These are phyloP conservation scores for Amiota mariae DNA, from an alignment of 2,888 invertebrate genomes.

Conservation along the genomic window DNA sequence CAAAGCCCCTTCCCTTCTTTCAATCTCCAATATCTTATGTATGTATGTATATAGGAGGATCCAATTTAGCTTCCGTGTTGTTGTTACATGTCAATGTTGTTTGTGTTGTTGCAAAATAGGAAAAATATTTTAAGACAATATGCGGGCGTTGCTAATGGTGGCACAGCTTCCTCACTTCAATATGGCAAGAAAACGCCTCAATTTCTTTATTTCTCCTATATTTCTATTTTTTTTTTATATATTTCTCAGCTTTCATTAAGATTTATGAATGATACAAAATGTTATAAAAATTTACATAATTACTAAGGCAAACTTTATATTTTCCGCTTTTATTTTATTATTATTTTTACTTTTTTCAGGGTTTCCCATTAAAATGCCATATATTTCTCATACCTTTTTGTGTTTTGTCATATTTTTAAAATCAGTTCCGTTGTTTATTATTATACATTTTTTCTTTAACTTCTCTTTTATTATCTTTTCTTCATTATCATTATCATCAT, in stretches of 20 bases:
- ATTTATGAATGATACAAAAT: constrained; percentile 34
- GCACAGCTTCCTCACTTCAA: constrained; percentile 16
- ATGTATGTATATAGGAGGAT: constrained; percentile 8
- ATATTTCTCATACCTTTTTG: constrained; percentile 1
- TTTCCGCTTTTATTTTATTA: constrained; percentile 25
- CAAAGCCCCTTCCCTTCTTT: no score
- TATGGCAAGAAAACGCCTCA: constrained; percentile 50
- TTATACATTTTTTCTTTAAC: not conserved
- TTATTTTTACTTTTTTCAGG: not conserved
- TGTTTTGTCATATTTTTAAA: constrained; percentile 1
- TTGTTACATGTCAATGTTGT: constrained; percentile 23
- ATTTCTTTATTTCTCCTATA: constrained; percentile 8
- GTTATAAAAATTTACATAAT: constrained; percentile 57
- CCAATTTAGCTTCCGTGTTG: constrained; percentile 51
- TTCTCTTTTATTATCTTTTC: not conserved
- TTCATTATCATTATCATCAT: no score
- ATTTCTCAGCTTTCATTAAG: constrained; percentile 5
- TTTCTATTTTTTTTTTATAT: constrained; percentile 8
- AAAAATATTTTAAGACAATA: not conserved
- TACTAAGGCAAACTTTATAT: constrained; percentile 55
- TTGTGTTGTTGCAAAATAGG: not conserved
- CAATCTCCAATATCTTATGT: no score
- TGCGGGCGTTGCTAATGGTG: constrained; percentile 22
- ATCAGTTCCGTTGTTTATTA: not conserved
- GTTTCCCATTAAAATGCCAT: constrained; percentile 1